A percentile compares a stretch with the other conserved stretches of the same genome.
Conservation (phyloP, 1,140 invertebrate species). For the Nephotettix cincticeps region DNA sequence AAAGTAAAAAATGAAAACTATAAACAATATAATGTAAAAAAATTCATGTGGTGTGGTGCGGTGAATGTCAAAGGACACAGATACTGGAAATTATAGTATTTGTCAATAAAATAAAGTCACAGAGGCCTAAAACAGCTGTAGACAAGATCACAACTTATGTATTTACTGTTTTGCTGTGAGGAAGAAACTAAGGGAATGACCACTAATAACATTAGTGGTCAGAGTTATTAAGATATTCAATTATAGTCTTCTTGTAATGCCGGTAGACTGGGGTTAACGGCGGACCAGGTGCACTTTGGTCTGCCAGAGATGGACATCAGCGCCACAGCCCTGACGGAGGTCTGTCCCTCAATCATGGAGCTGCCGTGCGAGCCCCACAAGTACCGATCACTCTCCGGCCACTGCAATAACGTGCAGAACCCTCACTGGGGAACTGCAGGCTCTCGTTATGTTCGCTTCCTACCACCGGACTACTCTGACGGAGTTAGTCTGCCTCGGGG, state of each 20-base stretch:
- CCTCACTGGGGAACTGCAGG: slow-evolving; percentile 59
- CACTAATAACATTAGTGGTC: too few relatives aligned
- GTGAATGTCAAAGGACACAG: too few relatives aligned
- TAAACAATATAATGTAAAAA: too few relatives aligned
- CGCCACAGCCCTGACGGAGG: slow-evolving; percentile 46
- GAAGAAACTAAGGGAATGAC: too few relatives aligned
- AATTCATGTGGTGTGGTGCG: too few relatives aligned
- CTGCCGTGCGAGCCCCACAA: slow-evolving; percentile 43
- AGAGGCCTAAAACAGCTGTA: too few relatives aligned
- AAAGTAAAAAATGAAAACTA: too few relatives aligned
- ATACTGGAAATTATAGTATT: too few relatives aligned
- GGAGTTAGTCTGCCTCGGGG: slow-evolving; percentile 39
- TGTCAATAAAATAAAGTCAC: too few relatives aligned
- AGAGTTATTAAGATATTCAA: too few relatives aligned
- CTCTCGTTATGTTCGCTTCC: slow-evolving; percentile 49
- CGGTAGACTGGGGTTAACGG: slow-evolving; percentile 48
- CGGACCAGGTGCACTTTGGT: slow-evolving; percentile 51
- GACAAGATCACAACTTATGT: too few relatives aligned
- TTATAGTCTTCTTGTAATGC: not conserved
- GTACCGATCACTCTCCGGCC: slow-evolving; percentile 57
- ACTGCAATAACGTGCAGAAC: slow-evolving; percentile 66
- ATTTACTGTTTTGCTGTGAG: too few relatives aligned
- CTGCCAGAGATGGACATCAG: slow-evolving; percentile 52
- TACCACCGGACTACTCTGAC: slow-evolving; percentile 52
- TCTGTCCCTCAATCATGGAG: slow-evolving; percentile 52